Base-by-base conservation (phyloP, 2,113 vertebrate genomes). In the Prochilodus magdalenae region DNA sequence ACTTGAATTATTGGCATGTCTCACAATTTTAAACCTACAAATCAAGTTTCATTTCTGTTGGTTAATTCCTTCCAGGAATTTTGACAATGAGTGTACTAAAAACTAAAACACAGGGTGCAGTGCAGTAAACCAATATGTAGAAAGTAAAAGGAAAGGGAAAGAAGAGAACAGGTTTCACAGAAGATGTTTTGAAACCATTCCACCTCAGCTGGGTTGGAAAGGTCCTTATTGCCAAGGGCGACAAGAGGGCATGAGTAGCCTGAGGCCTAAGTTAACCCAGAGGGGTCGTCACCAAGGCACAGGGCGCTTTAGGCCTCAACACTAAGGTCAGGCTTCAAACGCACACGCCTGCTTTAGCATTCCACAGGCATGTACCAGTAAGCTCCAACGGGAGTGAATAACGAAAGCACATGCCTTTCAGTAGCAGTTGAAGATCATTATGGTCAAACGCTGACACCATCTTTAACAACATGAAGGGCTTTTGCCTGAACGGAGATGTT, bases 341-440 rank as follows among this genome's bases (percentile, higher is more conserved):
- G 86, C 65, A 71, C 53, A 59, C 47, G 59, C n/a, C 86, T 88
- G 87, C 86, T 84, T 86, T 79, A 83, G 71, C 92, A 94, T 94
- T 93, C 92, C 92, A 92, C 70, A 92, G 81, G 77, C 90, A 80
- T 93, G 92, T 93, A 91, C 90, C 91, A 91, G 91, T 92, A 89
- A 91, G 89, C 91, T 90, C 86, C 91, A 90, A 94, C 91, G 91
- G 92, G 84, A 88, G 86, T 85, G 86, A 90, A 92, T 91, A 91
- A 92, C 93, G 86, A 86, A 67, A 85, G 91, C 91, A 88, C 90
- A 92, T 90, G 89, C 90, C 53, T 22, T 89, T 88, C 90, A 91
- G 86, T 90, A 67, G 90, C 89, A 90, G 86, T 75, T 86, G 89
- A 91, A 87, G 90, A 89, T 90, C 89, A 91, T 83, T 86, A 79